phyloP scores from a whole-genome alignment of 2,888 invertebrate species.

The Zonitis immaculata region DNA sequence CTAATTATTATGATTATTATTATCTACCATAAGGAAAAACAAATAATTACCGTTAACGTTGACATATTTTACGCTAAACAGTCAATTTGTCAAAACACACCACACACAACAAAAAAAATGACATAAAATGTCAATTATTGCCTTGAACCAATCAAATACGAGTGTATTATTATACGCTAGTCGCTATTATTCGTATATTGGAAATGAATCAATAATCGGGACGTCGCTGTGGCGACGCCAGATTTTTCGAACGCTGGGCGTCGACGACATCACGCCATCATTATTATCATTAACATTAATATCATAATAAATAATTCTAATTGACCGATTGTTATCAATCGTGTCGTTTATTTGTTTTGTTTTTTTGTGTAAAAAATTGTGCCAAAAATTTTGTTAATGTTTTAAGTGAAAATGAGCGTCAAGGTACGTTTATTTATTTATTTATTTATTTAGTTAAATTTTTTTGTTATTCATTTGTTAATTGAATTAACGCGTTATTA shows the following conservation, averaged over 20 bases:
- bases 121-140: no score
- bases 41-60: background rate
- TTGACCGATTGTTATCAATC: no score
- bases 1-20: no score
- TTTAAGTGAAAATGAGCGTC: constrained; percentile 24
- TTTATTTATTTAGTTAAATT: no score
- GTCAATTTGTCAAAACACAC: background rate
- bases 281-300: background rate
- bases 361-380: no score
- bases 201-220: constrained; percentile 13
- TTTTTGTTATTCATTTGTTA: no score
- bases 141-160: no score
- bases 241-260: constrained; percentile 31
- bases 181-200: background rate
- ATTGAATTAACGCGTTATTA: no score
- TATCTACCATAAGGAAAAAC: no score
- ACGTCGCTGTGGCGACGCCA: constrained; percentile 20
- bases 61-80: background rate
- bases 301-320: no score
- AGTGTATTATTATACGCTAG: constrained; percentile 6
- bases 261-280: constrained; percentile 21
- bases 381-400: background rate
- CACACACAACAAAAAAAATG: no score
- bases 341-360: no score
- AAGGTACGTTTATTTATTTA: constrained; percentile 26